Percentiles rank a stretch among this genome's conserved stretches.
These are phyloP conservation scores for Eulemur macaco DNA, from an alignment of 2,113 vertebrate genomes.

Conservation along the genomic window DNA sequence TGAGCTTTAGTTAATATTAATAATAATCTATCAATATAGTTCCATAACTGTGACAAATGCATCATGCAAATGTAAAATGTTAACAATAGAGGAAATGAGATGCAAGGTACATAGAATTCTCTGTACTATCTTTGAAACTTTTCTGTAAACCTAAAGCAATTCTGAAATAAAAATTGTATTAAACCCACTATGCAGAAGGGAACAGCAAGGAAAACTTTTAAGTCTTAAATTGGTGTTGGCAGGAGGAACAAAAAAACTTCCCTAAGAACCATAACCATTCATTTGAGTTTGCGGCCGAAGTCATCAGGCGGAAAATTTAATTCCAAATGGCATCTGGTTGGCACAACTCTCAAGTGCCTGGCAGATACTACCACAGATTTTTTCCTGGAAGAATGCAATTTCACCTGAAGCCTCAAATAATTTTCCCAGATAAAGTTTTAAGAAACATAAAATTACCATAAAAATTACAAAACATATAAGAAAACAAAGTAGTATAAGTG, in stretches of 20 bases:
- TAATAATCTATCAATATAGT: not conserved
- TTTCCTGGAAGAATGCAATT: not conserved
- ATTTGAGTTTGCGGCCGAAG: not conserved
- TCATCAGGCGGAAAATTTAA: not conserved
- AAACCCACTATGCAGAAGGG: not conserved
- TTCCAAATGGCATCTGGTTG: not conserved
- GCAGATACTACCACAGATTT: not conserved
- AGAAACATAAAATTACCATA: not conserved
- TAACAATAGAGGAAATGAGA: not conserved
- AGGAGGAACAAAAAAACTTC: not conserved
- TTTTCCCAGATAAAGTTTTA: not conserved
- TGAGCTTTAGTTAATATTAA: not conserved
- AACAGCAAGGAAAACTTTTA: not conserved
- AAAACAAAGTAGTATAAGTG: not conserved
- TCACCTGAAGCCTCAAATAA: not conserved
- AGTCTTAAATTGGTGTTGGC: not conserved
- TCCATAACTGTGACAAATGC: not conserved
- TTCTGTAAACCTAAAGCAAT: not conserved
- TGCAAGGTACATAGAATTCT: not conserved
- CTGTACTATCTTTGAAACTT: not conserved
- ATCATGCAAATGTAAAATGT: not conserved
- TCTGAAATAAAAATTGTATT: not conserved
- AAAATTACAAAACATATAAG: conserved; percentile 1
- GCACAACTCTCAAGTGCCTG: not conserved
- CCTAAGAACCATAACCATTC: not conserved